Conservation (phyloP, 2,113 vertebrate species). For the Neodontobutis hainanensis region DNA sequence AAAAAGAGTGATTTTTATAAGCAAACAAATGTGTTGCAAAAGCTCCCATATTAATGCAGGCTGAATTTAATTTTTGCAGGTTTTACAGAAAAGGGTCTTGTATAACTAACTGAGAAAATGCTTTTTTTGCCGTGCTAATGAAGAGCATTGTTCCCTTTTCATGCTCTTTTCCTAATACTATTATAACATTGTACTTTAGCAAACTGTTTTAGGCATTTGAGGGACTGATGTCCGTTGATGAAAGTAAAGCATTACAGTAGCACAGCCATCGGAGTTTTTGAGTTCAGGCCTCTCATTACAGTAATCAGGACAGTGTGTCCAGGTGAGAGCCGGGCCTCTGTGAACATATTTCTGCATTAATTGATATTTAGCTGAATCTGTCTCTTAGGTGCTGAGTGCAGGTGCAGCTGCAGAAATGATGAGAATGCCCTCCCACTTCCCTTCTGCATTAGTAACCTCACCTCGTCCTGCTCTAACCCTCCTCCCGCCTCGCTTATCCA, state of each 20-base stretch:
- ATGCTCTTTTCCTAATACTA: too few species aligned
- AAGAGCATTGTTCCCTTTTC: too few species aligned
- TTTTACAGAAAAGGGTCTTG: background rate
- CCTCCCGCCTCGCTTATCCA: background rate
- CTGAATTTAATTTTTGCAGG: background rate
- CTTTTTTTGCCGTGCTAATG: too few species aligned
- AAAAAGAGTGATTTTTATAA: background rate
- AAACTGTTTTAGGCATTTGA: background rate
- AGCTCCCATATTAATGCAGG: too few species aligned
- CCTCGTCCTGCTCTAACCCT: background rate
- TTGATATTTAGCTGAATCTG: slow-evolving; percentile 63
- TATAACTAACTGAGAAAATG: too few species aligned
- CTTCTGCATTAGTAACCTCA: slow-evolving; percentile 26
- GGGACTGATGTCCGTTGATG: too few species aligned
- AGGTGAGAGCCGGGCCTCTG: slow-evolving; percentile 32
- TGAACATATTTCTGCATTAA: slow-evolving; percentile 54
- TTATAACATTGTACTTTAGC: background rate
- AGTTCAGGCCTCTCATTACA: slow-evolving; percentile 14
- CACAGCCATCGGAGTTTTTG: slow-evolving; percentile 10
- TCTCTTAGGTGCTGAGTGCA: slow-evolving; percentile 61
- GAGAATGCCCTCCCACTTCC: slow-evolving; percentile 32
- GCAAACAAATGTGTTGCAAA: background rate
- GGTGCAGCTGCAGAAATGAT: slow-evolving; percentile 42
- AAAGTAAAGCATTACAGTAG: background rate
- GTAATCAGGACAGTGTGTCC: slow-evolving; percentile 36